Evolutionary conservation across 1,140 invertebrate genomes (phyloP), one percentile per base, ranked within the genome.

Genomic region (Thalassaphorura encarpata): DNA sequence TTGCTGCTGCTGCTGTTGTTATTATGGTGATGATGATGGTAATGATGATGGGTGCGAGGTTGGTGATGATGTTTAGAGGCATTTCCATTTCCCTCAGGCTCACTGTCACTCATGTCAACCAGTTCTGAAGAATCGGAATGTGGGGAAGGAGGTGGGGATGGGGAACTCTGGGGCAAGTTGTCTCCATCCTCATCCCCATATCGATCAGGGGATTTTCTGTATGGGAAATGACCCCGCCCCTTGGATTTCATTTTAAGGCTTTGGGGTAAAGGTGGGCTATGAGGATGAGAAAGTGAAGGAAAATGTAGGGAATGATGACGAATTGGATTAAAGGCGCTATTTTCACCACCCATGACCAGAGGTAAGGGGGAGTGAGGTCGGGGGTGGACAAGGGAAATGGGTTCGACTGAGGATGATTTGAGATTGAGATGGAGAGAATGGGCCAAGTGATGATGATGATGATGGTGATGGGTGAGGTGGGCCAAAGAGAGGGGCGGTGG

Each of bases 281-380:
- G 69, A 71, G 66, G 59, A 53, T 42, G 79, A 71, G 63, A 78
- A 58, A 54, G 36, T 56, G 66, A 16, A 13, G 6, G 41, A 23
- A 46, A 46, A 15, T 51, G 58, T 42, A 52, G 66, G 63, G 31
- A 62, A 60, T 45, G 66, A 58, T 58, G 65, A 55, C 49, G 39
- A 29, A 58, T 74, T 62, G 84, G 77, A n/a, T 82, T 83, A 71
- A 89, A 89, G 1, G 87, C 87, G 69, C 84, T 87, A 77, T 88
- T 84, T 74, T 89, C 85, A 71, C 87, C 87, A 68, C 84, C 86
- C 84, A 88, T 87, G 68, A 67, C 56, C 23, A 63, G 69, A 68
- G 58, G 61, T 31, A 57, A 31, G 21, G 59, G 59, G 19, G 41
- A 19, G 5, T 39, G 18, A 16, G 56, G 33, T 21, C 27, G 48